Evolutionary conservation across 2,797 vertebrate genomes (phyloP).

Genomic region (Malacoraja senta): DNA sequence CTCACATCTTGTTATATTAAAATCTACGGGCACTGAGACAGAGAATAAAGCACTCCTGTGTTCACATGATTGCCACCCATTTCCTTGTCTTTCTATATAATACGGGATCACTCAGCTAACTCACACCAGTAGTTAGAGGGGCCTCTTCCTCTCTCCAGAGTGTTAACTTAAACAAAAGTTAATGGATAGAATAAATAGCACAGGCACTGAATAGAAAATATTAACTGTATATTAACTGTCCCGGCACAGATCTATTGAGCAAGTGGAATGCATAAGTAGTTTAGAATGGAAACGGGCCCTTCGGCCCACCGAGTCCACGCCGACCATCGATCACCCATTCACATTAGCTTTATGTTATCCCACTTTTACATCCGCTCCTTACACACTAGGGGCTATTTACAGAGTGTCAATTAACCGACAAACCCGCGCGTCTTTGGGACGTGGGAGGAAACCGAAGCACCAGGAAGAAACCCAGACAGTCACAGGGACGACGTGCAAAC

Average conservation of each 20-base stretch:
- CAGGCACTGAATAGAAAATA: conserved; percentile 16
- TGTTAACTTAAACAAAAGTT: conserved; percentile 30
- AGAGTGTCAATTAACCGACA: too few relatives aligned
- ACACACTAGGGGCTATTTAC: too few relatives aligned
- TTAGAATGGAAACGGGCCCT: too few relatives aligned
- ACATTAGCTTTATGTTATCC: too few relatives aligned
- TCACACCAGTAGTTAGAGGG: conserved; percentile 1
- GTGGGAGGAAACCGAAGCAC: too few relatives aligned
- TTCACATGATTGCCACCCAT: conserved; percentile 4
- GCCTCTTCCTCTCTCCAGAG: conserved; percentile 27
- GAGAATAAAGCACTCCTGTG: background rate
- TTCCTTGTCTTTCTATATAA: background rate
- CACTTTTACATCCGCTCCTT: too few relatives aligned
- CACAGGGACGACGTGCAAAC: too few relatives aligned
- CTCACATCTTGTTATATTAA: conserved; percentile 22
- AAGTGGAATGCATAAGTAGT: background rate
- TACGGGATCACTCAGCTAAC: conserved; percentile 14
- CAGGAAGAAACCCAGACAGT: too few relatives aligned
- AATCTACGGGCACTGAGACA: background rate
- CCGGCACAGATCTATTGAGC: background rate
- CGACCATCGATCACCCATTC: too few relatives aligned
- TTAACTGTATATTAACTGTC: conserved; percentile 19
- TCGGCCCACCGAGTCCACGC: too few relatives aligned
- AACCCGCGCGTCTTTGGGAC: too few relatives aligned
- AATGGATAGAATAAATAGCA: conserved; percentile 30